A percentile compares a stretch with the other conserved stretches of the same genome.
Evolutionary conservation across 2,888 invertebrate genomes (phyloP).

Genomic region (Perdita meconis): DNA sequence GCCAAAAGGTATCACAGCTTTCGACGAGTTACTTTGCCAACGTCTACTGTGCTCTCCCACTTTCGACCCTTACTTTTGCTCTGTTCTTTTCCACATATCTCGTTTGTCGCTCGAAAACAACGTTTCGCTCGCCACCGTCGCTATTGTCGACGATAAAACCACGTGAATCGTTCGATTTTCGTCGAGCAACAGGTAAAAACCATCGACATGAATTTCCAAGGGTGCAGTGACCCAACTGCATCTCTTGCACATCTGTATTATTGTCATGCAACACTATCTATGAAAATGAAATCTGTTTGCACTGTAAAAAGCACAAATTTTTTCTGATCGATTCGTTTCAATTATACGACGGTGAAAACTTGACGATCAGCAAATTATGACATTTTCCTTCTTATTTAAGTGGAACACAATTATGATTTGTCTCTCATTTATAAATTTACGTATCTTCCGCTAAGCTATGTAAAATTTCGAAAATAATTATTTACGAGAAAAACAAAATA

Average conservation of each 20-base stretch:
- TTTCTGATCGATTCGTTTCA: not conserved
- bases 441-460: too few relatives aligned
- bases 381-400: too few relatives aligned
- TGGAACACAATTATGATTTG: too few relatives aligned
- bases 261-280: not conserved
- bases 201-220: not conserved
- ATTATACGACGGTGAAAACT: too few relatives aligned
- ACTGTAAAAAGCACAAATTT: not conserved
- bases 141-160: not conserved
- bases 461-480: too few relatives aligned
- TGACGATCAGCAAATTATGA: too few relatives aligned
- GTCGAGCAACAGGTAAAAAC: slow-evolving; percentile 63
- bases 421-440: too few relatives aligned
- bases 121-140: not conserved
- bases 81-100: slow-evolving; percentile 17
- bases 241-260: not conserved
- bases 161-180: slow-evolving; percentile 21
- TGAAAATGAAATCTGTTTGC: not conserved
- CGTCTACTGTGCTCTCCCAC: slow-evolving; percentile 46
- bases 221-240: not conserved
- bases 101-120: slow-evolving; percentile 7
- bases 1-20: slow-evolving; percentile 1
- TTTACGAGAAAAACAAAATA: too few relatives aligned
- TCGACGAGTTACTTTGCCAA: slow-evolving; percentile 31
- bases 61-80: slow-evolving; percentile 29